phyloP scores from a whole-genome alignment of 1,140 invertebrate genomes.

The Thaumetopoea pityocampa region DNA sequence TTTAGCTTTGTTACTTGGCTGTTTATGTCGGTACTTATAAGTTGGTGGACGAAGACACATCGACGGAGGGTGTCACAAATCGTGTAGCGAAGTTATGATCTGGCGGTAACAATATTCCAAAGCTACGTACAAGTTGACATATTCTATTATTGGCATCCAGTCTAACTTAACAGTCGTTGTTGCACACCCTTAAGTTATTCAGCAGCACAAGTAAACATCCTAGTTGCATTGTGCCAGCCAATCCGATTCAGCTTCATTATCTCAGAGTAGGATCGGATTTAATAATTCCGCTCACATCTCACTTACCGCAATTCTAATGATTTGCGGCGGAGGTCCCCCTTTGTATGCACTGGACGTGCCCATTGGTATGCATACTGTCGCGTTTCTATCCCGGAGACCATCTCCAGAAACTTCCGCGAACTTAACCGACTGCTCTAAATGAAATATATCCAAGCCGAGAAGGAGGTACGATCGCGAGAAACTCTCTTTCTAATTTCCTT shows the following conservation, averaged over 20 bases:
- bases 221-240: constrained; percentile 35
- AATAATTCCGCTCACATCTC: constrained; percentile 63
- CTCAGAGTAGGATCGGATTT: constrained; percentile 36
- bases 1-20: constrained; percentile 67
- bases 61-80: constrained; percentile 27
- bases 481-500: constrained; percentile 41
- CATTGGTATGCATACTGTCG: constrained; percentile 55
- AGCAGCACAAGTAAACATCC: constrained; percentile 27
- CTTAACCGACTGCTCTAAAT: constrained; percentile 63
- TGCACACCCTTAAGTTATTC: too few species aligned
- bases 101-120: constrained; percentile 27
- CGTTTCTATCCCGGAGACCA: constrained; percentile 51
- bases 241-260: constrained; percentile 54
- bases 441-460: constrained; percentile 44
- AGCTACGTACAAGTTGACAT: constrained; percentile 17
- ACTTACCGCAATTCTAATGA: constrained; percentile 68
- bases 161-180: too few species aligned
- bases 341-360: constrained; percentile 54
- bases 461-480: constrained; percentile 45
- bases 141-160: constrained; percentile 18
- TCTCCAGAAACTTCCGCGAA: constrained; percentile 59
- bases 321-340: constrained; percentile 61
- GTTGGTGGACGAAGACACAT: constrained; percentile 46
- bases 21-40: constrained; percentile 64
- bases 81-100: constrained; percentile 28